Conservation (phyloP, 1,140 invertebrate genomes). For the Meloidogyne exigua region DNA sequence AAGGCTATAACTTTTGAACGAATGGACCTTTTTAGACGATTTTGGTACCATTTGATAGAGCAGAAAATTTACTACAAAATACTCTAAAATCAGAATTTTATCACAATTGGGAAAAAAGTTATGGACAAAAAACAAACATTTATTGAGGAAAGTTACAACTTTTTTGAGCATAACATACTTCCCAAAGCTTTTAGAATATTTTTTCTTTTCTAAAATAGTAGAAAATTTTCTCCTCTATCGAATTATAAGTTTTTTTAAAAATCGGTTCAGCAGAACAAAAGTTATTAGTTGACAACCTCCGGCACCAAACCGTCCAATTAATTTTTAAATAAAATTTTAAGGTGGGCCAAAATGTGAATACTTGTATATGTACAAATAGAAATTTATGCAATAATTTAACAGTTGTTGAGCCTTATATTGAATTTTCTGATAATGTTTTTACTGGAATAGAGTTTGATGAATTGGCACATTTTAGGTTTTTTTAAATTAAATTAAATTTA, state of each 20-base stretch:
- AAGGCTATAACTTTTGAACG: neutral
- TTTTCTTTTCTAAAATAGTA: neutral
- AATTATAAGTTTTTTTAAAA: neutral
- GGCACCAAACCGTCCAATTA: neutral
- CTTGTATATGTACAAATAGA: conserved; percentile 39
- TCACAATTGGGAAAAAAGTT: neutral
- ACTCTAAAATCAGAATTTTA: neutral
- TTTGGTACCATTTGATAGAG: neutral
- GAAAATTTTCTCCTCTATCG: conserved; percentile 3
- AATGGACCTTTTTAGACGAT: neutral
- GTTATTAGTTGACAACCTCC: neutral
- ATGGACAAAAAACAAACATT: neutral
- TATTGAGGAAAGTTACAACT: neutral
- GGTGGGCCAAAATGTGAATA: conserved; percentile 34
- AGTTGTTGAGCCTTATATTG: conserved; percentile 40
- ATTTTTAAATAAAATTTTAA: neutral
- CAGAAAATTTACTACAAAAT: no score
- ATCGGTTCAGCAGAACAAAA: neutral
- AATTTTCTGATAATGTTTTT: conserved; percentile 38
- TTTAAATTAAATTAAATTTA: no score
- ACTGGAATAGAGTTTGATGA: conserved; percentile 43
- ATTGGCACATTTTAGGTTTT: conserved; percentile 45
- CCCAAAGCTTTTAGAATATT: neutral
- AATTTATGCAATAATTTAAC: conserved; percentile 41
- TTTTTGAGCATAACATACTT: neutral